Evolutionary conservation across 2,888 invertebrate genomes (phyloP), one percentile per base, ranked within the genome.

Genomic region (Mesochorus sp.): DNA sequence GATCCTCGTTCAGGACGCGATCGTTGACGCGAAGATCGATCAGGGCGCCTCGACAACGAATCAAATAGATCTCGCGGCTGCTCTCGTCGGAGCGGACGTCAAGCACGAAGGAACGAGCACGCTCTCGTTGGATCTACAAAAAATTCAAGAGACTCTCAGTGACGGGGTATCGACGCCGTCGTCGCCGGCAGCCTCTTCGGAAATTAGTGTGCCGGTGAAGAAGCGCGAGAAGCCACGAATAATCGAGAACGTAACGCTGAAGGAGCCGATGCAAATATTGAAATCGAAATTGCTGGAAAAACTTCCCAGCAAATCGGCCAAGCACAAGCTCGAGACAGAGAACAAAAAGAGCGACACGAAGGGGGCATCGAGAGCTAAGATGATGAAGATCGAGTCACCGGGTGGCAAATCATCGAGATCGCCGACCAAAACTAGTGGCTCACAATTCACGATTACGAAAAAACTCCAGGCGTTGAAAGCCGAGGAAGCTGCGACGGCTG

Each of bases 151-250:
- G 21, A 81, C 83, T 1, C 53, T 83, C 5, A 83, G 81, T 66
- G 78, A 80, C 26, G 62, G 81, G 4, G 72, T 79, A 6, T 82
- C 86, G 4, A 79, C 82, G 0, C 82, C 85, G 2, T 83, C 87
- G 3, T 83, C 86, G 2, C 78, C n/a, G n/a, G n/a, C n/a, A n/a
- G n/a, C n/a, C n/a, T n/a, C 83, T 4, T 81, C 86, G 3, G 87
- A 87, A 0, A 59, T 82, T 1, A 78, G 79, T 12, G 81, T 90
- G 4, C 89, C 90, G 0, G 90, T 90, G 0, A 91, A 91, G 26
- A 91, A 91, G 31, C 89, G 91, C 1, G 91, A 91, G 61, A 91
- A 91, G 81, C 91, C 91, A 3, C 83, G 91, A 66, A 91, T 91
- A 28, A 91, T 91, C 55, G 89, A 90, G 72, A 90, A 88, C 59